Conservation (phyloP, 2,888 invertebrate genomes). For the Callosobruchus maculatus region DNA sequence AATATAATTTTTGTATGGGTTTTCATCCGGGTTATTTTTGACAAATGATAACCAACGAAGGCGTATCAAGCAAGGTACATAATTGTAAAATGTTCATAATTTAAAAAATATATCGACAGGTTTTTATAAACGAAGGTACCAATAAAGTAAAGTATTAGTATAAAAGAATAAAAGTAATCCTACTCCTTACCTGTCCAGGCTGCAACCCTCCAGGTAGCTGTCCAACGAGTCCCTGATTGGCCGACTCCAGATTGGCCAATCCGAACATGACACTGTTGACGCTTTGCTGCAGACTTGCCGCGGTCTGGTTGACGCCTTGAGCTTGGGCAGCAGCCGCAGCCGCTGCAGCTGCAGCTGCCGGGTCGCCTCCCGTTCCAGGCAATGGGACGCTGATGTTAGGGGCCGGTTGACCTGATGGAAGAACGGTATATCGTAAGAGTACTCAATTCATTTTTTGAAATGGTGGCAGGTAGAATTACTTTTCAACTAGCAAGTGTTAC, state of each 20-base stretch:
- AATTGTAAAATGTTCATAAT: no score
- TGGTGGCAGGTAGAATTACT: no score
- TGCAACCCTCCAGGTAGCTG: conserved; percentile 61
- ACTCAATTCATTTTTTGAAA: no score
- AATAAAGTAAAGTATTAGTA: no score
- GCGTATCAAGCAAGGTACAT: no score
- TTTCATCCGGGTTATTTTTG: no score
- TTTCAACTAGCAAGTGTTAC: no score
- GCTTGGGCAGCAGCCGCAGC: conserved; percentile 22
- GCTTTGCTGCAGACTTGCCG: conserved; percentile 51
- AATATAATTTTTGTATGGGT: no score
- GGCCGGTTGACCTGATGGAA: conserved; percentile 44
- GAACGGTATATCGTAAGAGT: not conserved
- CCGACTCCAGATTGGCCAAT: conserved; percentile 31
- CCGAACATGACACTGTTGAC: conserved; percentile 50
- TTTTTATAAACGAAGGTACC: no score
- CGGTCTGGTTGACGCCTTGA: conserved; percentile 39
- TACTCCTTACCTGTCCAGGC: conserved; percentile 47
- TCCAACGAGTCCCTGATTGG: conserved; percentile 30
- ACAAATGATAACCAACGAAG: no score
- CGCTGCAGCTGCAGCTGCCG: conserved; percentile 36
- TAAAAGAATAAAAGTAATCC: no score
- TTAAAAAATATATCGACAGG: no score
- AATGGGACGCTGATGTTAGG: conserved; percentile 50
- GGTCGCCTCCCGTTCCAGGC: conserved; percentile 47